Conservation (phyloP, 1,140 invertebrate genomes). For the Acromyrmex echinatior region DNA sequence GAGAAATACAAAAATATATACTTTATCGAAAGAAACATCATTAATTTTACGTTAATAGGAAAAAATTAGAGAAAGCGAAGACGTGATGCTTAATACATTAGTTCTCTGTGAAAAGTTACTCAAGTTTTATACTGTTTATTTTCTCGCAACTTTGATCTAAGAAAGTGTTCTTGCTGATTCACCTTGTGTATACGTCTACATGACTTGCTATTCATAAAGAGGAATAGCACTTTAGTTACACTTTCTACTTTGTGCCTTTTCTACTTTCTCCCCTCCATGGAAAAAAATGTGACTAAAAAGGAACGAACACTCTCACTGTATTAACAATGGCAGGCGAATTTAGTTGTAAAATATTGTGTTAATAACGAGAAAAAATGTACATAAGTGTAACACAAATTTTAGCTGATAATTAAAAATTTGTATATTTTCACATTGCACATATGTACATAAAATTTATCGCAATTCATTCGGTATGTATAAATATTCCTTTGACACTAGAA, state of each 20-base stretch:
- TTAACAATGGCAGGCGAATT: not conserved
- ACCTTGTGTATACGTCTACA: not conserved
- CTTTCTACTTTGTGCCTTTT: constrained; percentile 46
- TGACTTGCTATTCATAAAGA: constrained; percentile 21
- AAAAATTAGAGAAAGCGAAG: not conserved
- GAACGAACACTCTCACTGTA: not conserved
- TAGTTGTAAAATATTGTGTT: not conserved
- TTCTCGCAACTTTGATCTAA: not conserved
- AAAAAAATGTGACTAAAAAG: constrained; percentile 1
- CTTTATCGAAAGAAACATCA: not conserved
- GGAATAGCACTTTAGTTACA: constrained; percentile 18
- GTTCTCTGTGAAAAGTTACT: not conserved
- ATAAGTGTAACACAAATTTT: not conserved
- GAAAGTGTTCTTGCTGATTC: not conserved
- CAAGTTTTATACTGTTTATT: not conserved
- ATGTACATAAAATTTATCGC: constrained; percentile 26
- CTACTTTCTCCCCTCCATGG: constrained; percentile 23
- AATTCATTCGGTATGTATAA: constrained; percentile 23
- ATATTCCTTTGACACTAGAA: constrained; percentile 24
- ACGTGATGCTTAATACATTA: not conserved
- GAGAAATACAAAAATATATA: not conserved
- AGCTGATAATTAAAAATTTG: constrained; percentile 38
- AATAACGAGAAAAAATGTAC: not conserved
- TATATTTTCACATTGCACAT: constrained; percentile 45
- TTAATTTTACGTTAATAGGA: not conserved